Base-by-base conservation (phyloP, 2,797 vertebrate species). In the Acridotheres tristis region DNA sequence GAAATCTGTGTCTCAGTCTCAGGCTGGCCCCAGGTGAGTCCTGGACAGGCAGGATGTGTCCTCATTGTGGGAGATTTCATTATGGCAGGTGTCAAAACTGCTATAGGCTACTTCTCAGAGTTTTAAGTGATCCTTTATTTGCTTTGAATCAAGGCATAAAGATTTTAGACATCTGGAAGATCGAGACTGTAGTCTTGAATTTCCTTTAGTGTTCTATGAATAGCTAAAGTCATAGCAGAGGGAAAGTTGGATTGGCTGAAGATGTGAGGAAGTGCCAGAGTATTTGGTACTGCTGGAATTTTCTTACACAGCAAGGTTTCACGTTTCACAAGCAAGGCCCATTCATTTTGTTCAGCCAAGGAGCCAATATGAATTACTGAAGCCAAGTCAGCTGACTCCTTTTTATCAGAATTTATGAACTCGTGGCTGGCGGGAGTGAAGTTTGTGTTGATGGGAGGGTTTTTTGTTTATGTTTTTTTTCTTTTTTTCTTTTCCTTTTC, bases 381-480 rank as follows among this genome's bases (percentile, higher is more conserved):
- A 72, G 11, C 20, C 22, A 21, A 47, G 62, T 66, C 30, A 69
- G 36, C 62, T 73, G 67, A 58, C 43, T 87, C 62, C 66, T 66
- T 75, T 32, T 86, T 87, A 79, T 8, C 55, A 58, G 51, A 75
- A 90, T 87, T 85, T 63, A 79, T 92, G 54, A 76, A 76, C 69
- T 83, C 11, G 4, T 19, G 32, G 30, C 18, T 86, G 58, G 15
- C 47, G 66, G 62, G 62, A 69, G 20, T 36, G 40, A 62, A 58
- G 22, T 36, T 77, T 76, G 63, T 76, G 20, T 62, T 71, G 36
- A 63, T 20, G 2, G 7, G 1, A 9, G 11, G 21, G 14, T 23
- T 34, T 66, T 16, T 29, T 29, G 50, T 9, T 34, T 10, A 0
- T 27, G 51, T 26, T 27, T 54, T 23, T 3, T 2, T 1, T 12